Evolutionary conservation across 2,797 vertebrate species (phyloP), one percentile per base, ranked within the genome.

Genomic region (Enteromius radiatus): DNA sequence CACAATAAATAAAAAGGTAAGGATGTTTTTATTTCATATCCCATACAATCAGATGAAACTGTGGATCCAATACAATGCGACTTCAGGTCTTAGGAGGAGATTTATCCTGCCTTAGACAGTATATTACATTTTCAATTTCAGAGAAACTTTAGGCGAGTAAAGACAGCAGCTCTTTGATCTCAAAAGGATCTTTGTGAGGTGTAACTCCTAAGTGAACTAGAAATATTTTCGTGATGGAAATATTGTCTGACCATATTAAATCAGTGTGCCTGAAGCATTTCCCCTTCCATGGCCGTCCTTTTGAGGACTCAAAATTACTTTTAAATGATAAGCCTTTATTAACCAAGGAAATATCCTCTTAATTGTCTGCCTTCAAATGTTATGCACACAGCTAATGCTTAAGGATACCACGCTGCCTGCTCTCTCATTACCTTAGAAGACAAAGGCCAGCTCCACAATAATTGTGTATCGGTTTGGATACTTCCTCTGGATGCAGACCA

Each of bases 371-470:
- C 28, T 31, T 17, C 28, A 63, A 31, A 63, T 63, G 19, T 26
- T 31, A 31, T 17, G 26, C 14, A 31, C 28, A 63, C 61, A 63
- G 17, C 28, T 63, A 63, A 31, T 63, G 28, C 61, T 63, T 63
- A 19, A 63, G 26, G 61, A 63, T 31, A 31, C 31, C 61, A 63
- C 15, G 8, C 31, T 3, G 15, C 61, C 28, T 63, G 15, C 26
- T 63, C n/a, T 76, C 3, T 33, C 54, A 61, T 41, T 93, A 98
- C 97, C 97, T 98, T 86, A 97, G 23, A 23, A 97, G 84, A 87
- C 96, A 97, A 79, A 98, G 93, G 0, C 91, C 96, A 38, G 96
- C 96, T 77, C 97, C 97, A 75, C 94, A 87, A 61, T 96, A 96
- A 90, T 98, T 98, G 78, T 99, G 89, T 76, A 95, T 26, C 0